Conservation (phyloP, 2,888 invertebrate species). For the Muschampia staudingeri region DNA sequence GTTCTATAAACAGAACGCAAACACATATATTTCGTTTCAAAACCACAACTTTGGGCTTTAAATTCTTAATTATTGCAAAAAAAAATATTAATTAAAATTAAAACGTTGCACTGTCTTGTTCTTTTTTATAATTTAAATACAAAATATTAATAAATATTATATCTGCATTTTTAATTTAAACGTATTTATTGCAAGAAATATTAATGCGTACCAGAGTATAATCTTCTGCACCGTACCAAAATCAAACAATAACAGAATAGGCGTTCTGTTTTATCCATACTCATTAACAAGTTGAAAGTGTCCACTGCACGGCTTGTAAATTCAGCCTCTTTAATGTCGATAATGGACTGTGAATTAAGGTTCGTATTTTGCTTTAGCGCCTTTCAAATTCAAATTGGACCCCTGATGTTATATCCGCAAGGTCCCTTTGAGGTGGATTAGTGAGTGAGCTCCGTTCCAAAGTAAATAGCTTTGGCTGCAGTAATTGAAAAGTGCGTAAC, state of each 20-base stretch:
- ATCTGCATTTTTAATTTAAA: too few species aligned
- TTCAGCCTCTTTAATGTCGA: constrained; percentile 40
- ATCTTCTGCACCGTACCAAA: background rate
- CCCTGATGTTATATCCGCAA: constrained; percentile 24
- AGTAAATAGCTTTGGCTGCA: constrained; percentile 13
- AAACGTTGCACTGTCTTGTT: too few species aligned
- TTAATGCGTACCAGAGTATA: too few species aligned
- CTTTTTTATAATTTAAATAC: too few species aligned
- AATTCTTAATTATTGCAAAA: too few species aligned
- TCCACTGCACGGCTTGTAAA: constrained; percentile 39
- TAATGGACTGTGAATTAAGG: constrained; percentile 47
- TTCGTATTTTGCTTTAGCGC: constrained; percentile 41
- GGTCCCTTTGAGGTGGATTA: constrained; percentile 44
- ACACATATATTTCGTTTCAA: too few species aligned
- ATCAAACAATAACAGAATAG: too few species aligned
- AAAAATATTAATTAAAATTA: too few species aligned
- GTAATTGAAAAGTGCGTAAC: constrained; percentile 29
- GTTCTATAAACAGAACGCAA: too few species aligned
- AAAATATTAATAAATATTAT: too few species aligned
- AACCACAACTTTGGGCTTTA: too few species aligned
- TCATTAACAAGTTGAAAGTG: constrained; percentile 12
- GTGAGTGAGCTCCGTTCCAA: constrained; percentile 2
- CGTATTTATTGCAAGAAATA: too few species aligned
- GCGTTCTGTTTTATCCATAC: background rate
- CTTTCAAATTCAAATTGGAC: constrained; percentile 50